Evolutionary conservation across 2,888 invertebrate species (phyloP), one percentile per base, ranked within the genome.

Genomic region (Xanthorhoe designata): DNA sequence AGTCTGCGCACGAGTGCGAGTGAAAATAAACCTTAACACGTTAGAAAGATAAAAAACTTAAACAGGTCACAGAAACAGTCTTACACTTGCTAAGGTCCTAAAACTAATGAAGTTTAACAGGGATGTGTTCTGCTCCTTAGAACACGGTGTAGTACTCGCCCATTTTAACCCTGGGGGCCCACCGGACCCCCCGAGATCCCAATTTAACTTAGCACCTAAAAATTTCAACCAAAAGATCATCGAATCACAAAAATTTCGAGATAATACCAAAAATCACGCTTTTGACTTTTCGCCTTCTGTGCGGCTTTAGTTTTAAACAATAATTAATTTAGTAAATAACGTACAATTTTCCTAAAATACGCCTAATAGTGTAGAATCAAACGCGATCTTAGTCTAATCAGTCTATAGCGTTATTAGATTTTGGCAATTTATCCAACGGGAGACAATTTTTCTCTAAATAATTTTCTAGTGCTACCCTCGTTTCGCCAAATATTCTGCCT

Each of bases 51-150:
- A 90, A 89, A 24, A 91, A 91, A 91, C 89, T 85, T 88, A 91
- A 93, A 94, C 94, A 94, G 94, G 94, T 94, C 94, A 94, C 94
- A 91, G 92, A 92, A 89, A 94, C 94, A 94, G 94, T 94, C 94
- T 94, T 94, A 94, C 87, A 79, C 91, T 91, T 92, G 91, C 93
- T 93, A 93, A 91, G 86, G 84, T 89, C 91, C 91, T 93, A 59
- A 0, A 92, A 90, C 91, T 93, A 92, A 86, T 86, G 87, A 87
- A 90, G 90, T 89, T 85, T 73, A 84, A 90, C 93, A 93, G 93
- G 93, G 93, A 93, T 93, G 93, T 91, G 93, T 92, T 83, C 90
- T 90, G 91, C 92, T 88, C 89, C 90, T 83, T 89, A 90, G 92
- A 91, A 92, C 92, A 92, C 92, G 88, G 84, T 91, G 89, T 89